Conservation (phyloP, 2,888 invertebrate species). For the Biston stratarius region DNA sequence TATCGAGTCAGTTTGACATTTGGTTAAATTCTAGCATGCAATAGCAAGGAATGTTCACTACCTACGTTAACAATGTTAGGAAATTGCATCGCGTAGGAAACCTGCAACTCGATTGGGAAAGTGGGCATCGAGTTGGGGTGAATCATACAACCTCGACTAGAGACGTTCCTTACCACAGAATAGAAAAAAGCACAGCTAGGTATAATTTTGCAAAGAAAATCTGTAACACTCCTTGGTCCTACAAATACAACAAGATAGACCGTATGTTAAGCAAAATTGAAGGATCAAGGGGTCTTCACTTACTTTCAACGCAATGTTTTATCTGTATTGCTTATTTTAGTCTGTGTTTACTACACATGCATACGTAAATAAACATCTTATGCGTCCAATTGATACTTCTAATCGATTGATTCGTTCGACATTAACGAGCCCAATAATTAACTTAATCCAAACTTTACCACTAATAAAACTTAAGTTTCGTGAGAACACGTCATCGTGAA, state of each 20-base stretch:
- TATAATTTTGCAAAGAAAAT: too few species aligned
- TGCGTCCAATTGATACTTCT: slow-evolving; percentile 49
- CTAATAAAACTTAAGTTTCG: slow-evolving; percentile 51
- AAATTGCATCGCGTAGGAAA: slow-evolving; percentile 46
- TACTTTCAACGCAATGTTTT: too few species aligned
- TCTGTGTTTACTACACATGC: slow-evolving; percentile 42
- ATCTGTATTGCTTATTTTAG: too few species aligned
- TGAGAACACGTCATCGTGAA: slow-evolving; percentile 56
- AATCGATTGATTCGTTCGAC: slow-evolving; percentile 60
- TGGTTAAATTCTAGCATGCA: slow-evolving; percentile 50
- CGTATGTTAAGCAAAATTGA: too few species aligned
- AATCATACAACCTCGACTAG: slow-evolving; percentile 60
- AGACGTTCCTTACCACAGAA: slow-evolving; percentile 51
- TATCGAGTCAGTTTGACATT: slow-evolving; percentile 62
- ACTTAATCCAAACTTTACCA: slow-evolving; percentile 51
- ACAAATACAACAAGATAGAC: too few species aligned
- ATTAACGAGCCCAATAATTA: slow-evolving; percentile 59
- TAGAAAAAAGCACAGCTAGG: too few species aligned
- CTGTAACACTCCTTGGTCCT: too few species aligned
- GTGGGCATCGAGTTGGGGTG: slow-evolving; percentile 56
- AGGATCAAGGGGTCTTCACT: too few species aligned
- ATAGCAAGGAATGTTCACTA: slow-evolving; percentile 39
- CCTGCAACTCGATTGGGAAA: slow-evolving; percentile 54
- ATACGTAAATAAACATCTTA: slow-evolving; percentile 66
- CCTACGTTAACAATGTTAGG: slow-evolving; percentile 48